Evolutionary conservation across 2,888 invertebrate species (phyloP).

Genomic region (Athrips mouffetella): DNA sequence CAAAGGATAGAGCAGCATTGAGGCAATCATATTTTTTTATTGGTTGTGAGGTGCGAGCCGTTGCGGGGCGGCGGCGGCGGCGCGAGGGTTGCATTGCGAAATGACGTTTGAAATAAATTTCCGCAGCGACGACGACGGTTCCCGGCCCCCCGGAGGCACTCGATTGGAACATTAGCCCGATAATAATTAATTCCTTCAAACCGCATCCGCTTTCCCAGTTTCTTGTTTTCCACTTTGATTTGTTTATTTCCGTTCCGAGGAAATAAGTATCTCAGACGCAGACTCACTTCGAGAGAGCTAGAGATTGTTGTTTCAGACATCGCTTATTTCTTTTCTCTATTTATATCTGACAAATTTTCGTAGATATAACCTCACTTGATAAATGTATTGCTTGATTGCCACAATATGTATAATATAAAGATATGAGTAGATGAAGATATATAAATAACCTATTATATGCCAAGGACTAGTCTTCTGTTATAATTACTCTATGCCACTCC

Average conservation of each 20-base stretch:
- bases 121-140: slow-evolving; percentile 52
- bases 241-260: slow-evolving; percentile 35
- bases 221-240: slow-evolving; percentile 23
- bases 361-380: too few relatives aligned
- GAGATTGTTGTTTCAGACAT: background rate
- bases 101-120: slow-evolving; percentile 73
- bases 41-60: slow-evolving; percentile 27
- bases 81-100: slow-evolving; percentile 54
- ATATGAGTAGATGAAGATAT: too few relatives aligned
- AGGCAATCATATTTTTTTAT: slow-evolving; percentile 63
- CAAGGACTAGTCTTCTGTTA: too few relatives aligned
- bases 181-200: slow-evolving; percentile 67
- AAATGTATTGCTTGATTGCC: too few relatives aligned
- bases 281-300: background rate
- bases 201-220: slow-evolving; percentile 40
- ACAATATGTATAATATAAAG: too few relatives aligned
- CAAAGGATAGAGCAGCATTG: slow-evolving; percentile 14
- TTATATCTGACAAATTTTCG: too few relatives aligned
- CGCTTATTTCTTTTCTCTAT: background rate
- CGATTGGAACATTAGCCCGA: slow-evolving; percentile 72
- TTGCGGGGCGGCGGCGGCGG: slow-evolving; percentile 34
- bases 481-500: too few relatives aligned
- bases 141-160: slow-evolving; percentile 48
- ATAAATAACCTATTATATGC: too few relatives aligned
- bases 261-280: slow-evolving; percentile 10